These are phyloP conservation scores for Tetraneura akinire DNA, from an alignment of 1,140 invertebrate species.

Conservation along the genomic window DNA sequence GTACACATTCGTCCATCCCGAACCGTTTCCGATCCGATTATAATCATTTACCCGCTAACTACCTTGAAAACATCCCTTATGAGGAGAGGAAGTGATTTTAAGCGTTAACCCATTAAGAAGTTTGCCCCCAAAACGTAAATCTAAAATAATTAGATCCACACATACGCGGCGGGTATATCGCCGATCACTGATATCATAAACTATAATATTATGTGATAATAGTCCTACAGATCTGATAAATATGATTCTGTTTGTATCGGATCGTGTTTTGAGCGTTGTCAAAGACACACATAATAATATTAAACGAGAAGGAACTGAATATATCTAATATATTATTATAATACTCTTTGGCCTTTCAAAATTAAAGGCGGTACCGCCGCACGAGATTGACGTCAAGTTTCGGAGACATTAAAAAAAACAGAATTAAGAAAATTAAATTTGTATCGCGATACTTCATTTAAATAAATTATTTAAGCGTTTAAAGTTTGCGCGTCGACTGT, in stretches of 20 bases:
- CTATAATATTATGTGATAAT: conserved; percentile 13
- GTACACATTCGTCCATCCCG: conserved; percentile 5
- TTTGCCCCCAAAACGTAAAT: conserved; percentile 3
- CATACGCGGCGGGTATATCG: background rate
- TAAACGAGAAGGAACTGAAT: no score
- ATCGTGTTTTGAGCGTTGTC: background rate
- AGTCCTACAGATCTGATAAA: no score
- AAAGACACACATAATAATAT: no score
- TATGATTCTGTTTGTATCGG: no score
- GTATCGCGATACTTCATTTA: background rate
- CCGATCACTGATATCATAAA: conserved; percentile 6
- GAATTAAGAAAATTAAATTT: background rate
- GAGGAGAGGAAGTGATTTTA: background rate
- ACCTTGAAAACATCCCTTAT: conserved; percentile 2
- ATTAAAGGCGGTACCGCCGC: no score
- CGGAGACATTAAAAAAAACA: no score
- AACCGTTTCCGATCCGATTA: conserved; percentile 36
- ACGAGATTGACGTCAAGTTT: background rate
- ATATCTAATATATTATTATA: no score
- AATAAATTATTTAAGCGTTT: background rate
- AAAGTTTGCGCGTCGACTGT: background rate
- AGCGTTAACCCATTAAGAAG: background rate
- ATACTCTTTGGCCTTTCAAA: no score
- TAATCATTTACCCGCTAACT: conserved; percentile 27
- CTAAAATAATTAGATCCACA: conserved; percentile 6